phyloP scores from a whole-genome alignment of 2,113 vertebrate genomes.

The Bubo bubo region DNA sequence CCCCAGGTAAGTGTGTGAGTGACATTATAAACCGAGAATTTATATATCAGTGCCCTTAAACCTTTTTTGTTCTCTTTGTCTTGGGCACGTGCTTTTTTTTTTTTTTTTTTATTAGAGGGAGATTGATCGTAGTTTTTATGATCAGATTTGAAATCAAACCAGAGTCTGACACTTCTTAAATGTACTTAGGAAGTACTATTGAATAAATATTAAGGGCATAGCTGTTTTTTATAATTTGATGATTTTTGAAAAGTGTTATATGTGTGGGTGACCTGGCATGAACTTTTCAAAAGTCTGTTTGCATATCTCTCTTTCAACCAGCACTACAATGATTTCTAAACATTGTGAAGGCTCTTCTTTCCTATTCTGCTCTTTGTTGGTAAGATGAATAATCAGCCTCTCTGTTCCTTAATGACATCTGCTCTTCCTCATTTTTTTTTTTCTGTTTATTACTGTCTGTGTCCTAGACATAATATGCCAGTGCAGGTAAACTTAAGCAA shows the following conservation, averaged over 20 bases:
- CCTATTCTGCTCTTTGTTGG: background rate
- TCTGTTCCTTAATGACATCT: background rate
- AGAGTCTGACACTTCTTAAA: background rate
- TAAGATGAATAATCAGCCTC: background rate
- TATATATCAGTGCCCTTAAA: background rate
- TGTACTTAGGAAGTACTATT: background rate
- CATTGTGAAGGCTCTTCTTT: background rate
- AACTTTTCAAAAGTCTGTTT: background rate
- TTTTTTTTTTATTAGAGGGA: background rate
- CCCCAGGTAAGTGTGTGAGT: background rate
- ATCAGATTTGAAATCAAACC: background rate
- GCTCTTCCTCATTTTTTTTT: background rate
- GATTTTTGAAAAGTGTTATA: background rate
- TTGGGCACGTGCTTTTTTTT: background rate
- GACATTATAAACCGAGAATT: background rate
- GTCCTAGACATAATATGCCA: background rate
- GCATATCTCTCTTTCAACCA: background rate
- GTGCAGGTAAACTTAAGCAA: background rate
- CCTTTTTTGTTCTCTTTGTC: background rate
- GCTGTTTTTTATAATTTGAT: background rate
- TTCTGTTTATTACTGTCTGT: background rate
- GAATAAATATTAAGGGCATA: background rate
- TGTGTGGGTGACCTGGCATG: background rate
- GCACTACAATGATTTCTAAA: background rate
- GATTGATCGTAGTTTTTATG: background rate